A percentile compares a stretch with the other conserved stretches of the same genome.
phyloP scores from a whole-genome alignment of 2,888 invertebrate species.

The Anagyrus pseudococci region DNA sequence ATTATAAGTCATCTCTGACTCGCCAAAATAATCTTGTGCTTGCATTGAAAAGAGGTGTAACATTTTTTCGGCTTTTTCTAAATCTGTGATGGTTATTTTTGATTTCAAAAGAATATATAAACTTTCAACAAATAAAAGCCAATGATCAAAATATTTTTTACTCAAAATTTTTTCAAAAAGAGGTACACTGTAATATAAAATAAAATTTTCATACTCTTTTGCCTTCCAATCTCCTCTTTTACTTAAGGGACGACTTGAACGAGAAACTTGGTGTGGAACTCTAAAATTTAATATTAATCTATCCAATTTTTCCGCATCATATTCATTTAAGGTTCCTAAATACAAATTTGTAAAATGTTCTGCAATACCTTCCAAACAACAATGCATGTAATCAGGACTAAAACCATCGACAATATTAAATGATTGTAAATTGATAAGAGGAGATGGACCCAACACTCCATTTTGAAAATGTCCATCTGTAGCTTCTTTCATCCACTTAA shows the following conservation, averaged over 20 bases:
- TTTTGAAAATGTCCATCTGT: no score
- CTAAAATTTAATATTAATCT: neutral
- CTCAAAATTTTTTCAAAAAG: neutral
- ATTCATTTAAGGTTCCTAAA: neutral
- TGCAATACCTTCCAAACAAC: neutral
- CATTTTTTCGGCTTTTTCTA: neutral
- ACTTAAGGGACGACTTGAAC: neutral
- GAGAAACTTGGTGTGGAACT: neutral
- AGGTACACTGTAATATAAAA: constrained; percentile 2
- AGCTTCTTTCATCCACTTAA: neutral
- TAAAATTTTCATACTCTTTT: neutral
- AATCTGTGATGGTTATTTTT: neutral
- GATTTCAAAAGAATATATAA: neutral
- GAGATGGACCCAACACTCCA: neutral
- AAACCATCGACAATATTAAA: neutral
- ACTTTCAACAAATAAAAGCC: constrained; percentile 1
- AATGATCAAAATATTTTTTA: neutral
- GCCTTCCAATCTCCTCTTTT: neutral
- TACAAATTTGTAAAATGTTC: neutral
- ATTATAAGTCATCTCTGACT: neutral
- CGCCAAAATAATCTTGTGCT: neutral
- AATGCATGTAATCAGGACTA: neutral
- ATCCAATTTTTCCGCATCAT: neutral
- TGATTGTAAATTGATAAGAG: neutral
- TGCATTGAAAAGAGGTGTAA: neutral